Base-by-base conservation (phyloP, 2,113 vertebrate genomes). In the Forbesichthys papilliferus region DNA sequence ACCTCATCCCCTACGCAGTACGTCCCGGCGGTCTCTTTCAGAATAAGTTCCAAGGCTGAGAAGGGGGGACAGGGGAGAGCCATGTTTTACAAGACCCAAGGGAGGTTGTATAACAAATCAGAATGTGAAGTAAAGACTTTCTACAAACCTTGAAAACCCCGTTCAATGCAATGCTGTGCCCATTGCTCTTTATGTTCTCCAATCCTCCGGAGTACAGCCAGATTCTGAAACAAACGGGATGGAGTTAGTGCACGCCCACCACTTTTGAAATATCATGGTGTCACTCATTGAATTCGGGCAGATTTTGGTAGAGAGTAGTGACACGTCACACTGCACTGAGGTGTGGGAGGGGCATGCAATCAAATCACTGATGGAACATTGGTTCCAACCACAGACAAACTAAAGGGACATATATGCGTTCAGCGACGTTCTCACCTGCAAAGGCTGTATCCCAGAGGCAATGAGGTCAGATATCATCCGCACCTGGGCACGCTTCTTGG, bases 1-100 rank as follows among this genome's bases (percentile, higher is more conserved):
- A 98, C 98, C 93, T 99, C 94, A 49, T 99, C 88, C 0, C 95
- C 96, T 2, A 99, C 92, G 46, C 96, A 98, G 83, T 93, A 98
- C 64, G 61, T 89, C 12, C 96, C 96, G 0, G 96, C 91, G 0
- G 95, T 96, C 76, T 92, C 76, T 81, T 92, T 92, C 73, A 99
- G 91, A 68, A 95, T 85, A 61, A 87, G 87, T 78, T 99, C 98
- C 63, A 99, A 88, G 10, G 96, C 98, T 99, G 87, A 68, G 71
- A 42, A 27, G 2, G 34, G 16, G 66, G 10, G 51, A 53, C 42
- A 54, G 47, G 16, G 27, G 46, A 9, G 34, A 16, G 7, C 18
- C 20, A 57, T 48, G 52, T 11, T 49, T 46, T 27, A 36, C 58
- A 14, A 11, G 18, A 20, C n/a, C 49, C 11, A 14, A 52, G 56